A percentile compares a stretch with the other conserved stretches of the same genome.
Conservation (phyloP, 2,797 vertebrate species). For the Fringilla coelebs region DNA sequence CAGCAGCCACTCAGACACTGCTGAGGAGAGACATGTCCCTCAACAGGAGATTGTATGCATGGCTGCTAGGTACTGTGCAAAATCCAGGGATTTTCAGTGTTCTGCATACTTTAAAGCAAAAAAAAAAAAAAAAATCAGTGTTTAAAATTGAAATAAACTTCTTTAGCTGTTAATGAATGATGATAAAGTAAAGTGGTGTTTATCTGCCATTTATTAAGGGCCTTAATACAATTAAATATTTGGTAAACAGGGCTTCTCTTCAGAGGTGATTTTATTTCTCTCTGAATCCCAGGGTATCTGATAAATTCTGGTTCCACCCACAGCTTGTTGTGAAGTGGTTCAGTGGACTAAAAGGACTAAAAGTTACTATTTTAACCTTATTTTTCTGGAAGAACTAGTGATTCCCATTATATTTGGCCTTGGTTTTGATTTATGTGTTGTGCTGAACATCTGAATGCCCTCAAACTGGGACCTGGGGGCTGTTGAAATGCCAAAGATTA, state of each 20-base stretch:
- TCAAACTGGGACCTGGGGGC: not conserved
- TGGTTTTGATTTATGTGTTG: not conserved
- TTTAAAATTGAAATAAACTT: not conserved
- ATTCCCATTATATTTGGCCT: not conserved
- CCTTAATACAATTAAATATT: not conserved
- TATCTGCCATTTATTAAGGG: not conserved
- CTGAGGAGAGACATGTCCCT: constrained; percentile 98
- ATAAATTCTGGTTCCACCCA: not conserved
- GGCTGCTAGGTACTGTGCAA: constrained; percentile 86
- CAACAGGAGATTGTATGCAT: constrained; percentile 94
- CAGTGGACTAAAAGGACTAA: not conserved
- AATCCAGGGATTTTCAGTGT: not conserved
- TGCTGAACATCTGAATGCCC: not conserved
- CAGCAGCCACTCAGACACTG: constrained; percentile 87
- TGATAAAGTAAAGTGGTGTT: not conserved
- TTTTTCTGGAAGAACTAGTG: not conserved
- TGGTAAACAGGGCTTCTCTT: not conserved
- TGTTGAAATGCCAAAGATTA: not conserved
- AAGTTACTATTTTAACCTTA: not conserved
- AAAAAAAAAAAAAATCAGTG: too few species aligned
- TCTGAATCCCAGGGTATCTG: not conserved
- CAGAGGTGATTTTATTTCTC: not conserved
- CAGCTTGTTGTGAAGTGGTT: not conserved
- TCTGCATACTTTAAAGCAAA: not conserved
- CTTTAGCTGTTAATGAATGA: not conserved